Conservation (phyloP, 1,140 invertebrate genomes). For the Bombus ignitus region DNA sequence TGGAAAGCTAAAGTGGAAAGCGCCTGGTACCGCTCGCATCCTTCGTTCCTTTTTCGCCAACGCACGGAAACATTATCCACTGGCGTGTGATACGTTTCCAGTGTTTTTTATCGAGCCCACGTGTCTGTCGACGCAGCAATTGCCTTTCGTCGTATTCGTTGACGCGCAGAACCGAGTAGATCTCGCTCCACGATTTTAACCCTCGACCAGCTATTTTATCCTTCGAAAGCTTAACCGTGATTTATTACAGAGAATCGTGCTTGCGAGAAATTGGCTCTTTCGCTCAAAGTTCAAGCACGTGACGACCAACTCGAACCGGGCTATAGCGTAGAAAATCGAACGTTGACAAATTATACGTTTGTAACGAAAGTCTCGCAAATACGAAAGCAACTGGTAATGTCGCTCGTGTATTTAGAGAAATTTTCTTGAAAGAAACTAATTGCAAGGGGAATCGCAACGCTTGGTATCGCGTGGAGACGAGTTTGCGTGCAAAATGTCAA, state of each 20-base stretch:
- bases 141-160: neutral
- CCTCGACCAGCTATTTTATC: neutral
- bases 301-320: neutral
- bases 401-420: no score
- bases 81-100: neutral
- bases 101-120: constrained; percentile 11
- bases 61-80: neutral
- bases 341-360: no score
- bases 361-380: neutral
- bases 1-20: neutral
- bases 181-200: neutral
- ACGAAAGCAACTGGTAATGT: neutral
- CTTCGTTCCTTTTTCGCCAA: neutral
- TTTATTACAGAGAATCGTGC: neutral
- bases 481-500: constrained; percentile 2
- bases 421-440: neutral
- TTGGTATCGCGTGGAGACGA: neutral
- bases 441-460: constrained; percentile 21
- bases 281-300: no score
- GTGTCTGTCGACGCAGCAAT: neutral
- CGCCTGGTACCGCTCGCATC: neutral
- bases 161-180: neutral
- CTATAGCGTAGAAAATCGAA: neutral
- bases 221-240: neutral
- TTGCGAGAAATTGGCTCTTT: no score